Evolutionary conservation across 1,140 invertebrate species (phyloP).

Genomic region (Bombus consobrinus): DNA sequence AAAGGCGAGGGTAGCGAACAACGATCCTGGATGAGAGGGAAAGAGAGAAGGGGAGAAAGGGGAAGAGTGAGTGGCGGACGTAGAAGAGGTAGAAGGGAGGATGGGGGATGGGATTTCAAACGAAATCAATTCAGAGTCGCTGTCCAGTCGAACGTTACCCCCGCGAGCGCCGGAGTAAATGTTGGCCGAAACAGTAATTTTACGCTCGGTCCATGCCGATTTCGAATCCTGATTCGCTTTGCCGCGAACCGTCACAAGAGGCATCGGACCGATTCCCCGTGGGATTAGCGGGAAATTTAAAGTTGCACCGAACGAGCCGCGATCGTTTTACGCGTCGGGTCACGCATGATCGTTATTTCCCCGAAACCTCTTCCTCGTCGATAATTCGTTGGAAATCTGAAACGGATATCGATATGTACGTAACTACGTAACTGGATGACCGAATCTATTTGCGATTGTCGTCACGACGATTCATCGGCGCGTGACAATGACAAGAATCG

Average conservation of each 20-base stretch:
- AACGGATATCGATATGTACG: background rate
- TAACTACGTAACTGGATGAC: background rate
- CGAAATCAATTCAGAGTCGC: slow-evolving; percentile 82
- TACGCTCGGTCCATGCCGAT: slow-evolving; percentile 69
- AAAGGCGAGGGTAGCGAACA: slow-evolving; percentile 47
- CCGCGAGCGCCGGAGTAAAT: slow-evolving; percentile 75
- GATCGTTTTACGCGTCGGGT: slow-evolving; percentile 23
- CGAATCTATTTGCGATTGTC: background rate
- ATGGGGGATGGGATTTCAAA: slow-evolving; percentile 78
- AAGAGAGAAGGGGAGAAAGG: slow-evolving; percentile 42
- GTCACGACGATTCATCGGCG: background rate
- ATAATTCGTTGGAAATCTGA: background rate
- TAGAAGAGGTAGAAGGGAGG: slow-evolving; percentile 65
- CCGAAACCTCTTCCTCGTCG: background rate
- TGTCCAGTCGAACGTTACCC: slow-evolving; percentile 80
- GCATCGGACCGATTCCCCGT: slow-evolving; percentile 56
- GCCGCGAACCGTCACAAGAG: slow-evolving; percentile 77
- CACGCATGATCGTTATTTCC: slow-evolving; percentile 16
- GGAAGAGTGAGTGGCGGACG: slow-evolving; percentile 53
- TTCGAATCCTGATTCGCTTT: slow-evolving; percentile 75
- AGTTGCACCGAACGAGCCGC: slow-evolving; percentile 40
- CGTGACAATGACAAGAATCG: background rate
- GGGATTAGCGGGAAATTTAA: slow-evolving; percentile 64
- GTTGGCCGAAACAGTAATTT: slow-evolving; percentile 82
- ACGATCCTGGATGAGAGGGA: slow-evolving; percentile 31